Evolutionary conservation across 2,113 vertebrate species (phyloP).

Genomic region (Callipepla squamata): DNA sequence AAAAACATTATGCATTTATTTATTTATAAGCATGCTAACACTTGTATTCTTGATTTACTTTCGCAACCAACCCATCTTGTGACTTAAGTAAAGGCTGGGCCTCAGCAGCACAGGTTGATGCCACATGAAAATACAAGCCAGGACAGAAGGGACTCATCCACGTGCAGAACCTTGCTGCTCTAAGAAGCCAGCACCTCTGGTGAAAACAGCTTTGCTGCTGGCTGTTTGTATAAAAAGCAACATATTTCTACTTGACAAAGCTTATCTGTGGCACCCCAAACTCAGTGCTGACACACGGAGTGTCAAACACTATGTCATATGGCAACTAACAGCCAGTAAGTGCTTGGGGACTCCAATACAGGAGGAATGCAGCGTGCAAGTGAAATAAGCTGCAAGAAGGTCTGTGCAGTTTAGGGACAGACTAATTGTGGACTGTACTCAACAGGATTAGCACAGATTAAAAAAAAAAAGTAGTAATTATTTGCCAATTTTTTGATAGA

Average conservation of each 20-base stretch:
- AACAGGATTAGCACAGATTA: background rate
- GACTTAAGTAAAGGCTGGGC: background rate
- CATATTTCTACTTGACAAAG: accelerated
- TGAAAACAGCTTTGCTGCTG: background rate
- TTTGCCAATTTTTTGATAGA: background rate
- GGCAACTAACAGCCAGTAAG: background rate
- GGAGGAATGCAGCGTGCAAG: background rate
- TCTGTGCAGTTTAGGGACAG: background rate
- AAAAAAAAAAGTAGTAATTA: background rate
- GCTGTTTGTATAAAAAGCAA: background rate
- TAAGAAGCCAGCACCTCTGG: background rate
- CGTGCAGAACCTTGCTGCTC: background rate
- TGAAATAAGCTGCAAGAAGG: background rate
- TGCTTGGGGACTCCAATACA: background rate
- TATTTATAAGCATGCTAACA: background rate
- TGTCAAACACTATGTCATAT: background rate
- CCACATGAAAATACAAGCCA: background rate
- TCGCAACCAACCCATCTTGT: background rate
- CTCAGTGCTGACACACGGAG: accelerated
- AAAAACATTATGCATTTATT: background rate
- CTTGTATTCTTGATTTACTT: background rate
- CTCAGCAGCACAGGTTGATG: background rate
- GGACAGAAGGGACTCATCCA: background rate
- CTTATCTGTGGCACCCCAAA: background rate
- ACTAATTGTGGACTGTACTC: background rate